Percentiles rank a stretch among this genome's conserved stretches.
These are phyloP conservation scores for Ia io DNA, from an alignment of 2,113 vertebrate species.

Conservation along the genomic window DNA sequence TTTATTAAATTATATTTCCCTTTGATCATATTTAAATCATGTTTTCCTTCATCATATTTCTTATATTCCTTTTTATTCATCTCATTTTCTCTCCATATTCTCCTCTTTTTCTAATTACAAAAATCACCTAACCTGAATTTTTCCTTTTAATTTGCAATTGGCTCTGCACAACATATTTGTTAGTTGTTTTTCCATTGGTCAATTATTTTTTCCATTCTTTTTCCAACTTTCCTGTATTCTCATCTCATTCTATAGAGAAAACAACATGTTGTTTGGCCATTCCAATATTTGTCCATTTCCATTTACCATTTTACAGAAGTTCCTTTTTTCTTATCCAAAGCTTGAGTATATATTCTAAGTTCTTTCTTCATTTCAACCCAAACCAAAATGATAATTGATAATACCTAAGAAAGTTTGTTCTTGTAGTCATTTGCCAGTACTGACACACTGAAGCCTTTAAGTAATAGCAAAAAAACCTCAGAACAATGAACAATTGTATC, in stretches of 20 bases:
- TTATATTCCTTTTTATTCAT: slow-evolving; percentile 6
- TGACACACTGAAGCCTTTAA: neutral
- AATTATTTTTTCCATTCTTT: neutral
- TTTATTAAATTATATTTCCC: slow-evolving; percentile 23
- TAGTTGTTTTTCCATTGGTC: neutral
- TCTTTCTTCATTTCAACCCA: neutral
- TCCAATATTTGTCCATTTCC: neutral
- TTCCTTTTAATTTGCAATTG: slow-evolving; percentile 19
- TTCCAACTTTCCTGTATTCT: neutral
- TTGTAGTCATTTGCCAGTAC: neutral
- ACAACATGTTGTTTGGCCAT: neutral
- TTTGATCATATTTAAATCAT: slow-evolving; percentile 6
- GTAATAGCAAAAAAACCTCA: neutral
- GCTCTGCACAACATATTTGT: neutral
- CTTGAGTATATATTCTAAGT: neutral
- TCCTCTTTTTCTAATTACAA: neutral
- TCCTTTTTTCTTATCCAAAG: neutral
- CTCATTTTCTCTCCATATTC: neutral
- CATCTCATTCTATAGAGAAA: neutral
- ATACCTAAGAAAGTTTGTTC: neutral
- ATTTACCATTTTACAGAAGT: neutral
- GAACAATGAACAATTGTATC: neutral
- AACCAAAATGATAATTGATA: neutral
- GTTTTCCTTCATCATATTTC: neutral
- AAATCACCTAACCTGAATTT: neutral